Evolutionary conservation across 2,888 invertebrate species (phyloP).

Genomic region (Boloria euphrosyne): DNA sequence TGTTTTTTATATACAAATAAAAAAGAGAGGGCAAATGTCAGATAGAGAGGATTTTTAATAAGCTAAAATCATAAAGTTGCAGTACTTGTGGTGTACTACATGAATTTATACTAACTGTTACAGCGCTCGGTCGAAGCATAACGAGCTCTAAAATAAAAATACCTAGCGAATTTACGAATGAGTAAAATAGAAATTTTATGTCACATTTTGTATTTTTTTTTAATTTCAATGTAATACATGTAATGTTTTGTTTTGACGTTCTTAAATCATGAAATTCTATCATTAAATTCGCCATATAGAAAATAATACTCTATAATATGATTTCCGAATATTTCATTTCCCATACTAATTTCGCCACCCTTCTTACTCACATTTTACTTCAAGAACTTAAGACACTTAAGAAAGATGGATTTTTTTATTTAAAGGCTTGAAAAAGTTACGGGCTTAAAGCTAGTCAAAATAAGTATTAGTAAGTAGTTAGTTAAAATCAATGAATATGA

Average conservation of each 20-base stretch:
- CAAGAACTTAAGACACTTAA: too few species aligned
- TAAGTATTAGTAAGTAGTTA: too few species aligned
- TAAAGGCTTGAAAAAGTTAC: too few species aligned
- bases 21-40: slow-evolving; percentile 13
- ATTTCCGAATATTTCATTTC: too few species aligned
- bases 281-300: too few species aligned
- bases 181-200: slow-evolving; percentile 14
- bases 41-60: slow-evolving; percentile 22
- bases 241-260: background rate
- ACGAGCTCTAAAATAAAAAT: slow-evolving; percentile 54
- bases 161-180: slow-evolving; percentile 38
- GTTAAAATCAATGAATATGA: too few species aligned
- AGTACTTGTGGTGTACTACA: slow-evolving; percentile 43
- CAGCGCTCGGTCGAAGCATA: slow-evolving; percentile 53
- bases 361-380: too few species aligned
- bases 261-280: too few species aligned
- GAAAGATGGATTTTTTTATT: too few species aligned
- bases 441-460: too few species aligned
- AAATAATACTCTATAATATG: too few species aligned
- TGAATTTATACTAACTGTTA: slow-evolving; percentile 49
- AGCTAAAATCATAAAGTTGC: slow-evolving; percentile 31
- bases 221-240: background rate
- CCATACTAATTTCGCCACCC: too few species aligned
- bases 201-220: slow-evolving; percentile 9
- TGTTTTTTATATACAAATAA: background rate